phyloP scores from a whole-genome alignment of 2,797 vertebrate genomes.

The Remorina albescens region DNA sequence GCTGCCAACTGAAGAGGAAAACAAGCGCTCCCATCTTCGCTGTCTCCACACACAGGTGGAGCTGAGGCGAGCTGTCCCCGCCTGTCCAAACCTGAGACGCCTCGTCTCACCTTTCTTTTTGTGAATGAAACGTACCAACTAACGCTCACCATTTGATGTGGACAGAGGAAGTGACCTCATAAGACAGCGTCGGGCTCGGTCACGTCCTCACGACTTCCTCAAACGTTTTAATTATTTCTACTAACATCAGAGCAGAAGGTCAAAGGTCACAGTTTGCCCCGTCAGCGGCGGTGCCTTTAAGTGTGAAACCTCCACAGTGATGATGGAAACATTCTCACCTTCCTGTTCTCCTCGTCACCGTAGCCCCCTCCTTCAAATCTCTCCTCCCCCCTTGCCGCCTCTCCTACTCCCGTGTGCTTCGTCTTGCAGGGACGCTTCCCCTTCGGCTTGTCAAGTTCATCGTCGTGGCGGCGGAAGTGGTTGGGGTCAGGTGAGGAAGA shows the following conservation, averaged over 20 bases:
- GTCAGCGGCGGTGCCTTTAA: no score
- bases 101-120: no score
- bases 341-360: constrained; percentile 1
- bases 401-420: constrained; percentile 86
- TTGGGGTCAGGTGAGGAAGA: constrained; percentile 14
- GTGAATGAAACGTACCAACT: no score
- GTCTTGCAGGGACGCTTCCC: constrained; percentile 95
- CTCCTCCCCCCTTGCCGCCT: constrained; percentile 68
- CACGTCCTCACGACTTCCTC: not conserved
- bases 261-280: no score
- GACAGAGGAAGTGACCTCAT: no score
- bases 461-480: constrained; percentile 56
- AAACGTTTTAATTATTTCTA: no score
- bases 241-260: no score
- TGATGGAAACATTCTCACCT: constrained; percentile 34
- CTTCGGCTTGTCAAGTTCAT: constrained; percentile 89
- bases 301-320: no score
- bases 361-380: constrained; percentile 79
- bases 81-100: no score
- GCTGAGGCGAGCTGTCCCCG: no score
- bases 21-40: not conserved
- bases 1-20: not conserved
- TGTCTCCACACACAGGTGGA: not conserved
- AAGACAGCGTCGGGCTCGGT: no score
- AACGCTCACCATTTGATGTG: no score